Evolutionary conservation across 2,888 invertebrate species (phyloP).

Genomic region (Cinara cedri): DNA sequence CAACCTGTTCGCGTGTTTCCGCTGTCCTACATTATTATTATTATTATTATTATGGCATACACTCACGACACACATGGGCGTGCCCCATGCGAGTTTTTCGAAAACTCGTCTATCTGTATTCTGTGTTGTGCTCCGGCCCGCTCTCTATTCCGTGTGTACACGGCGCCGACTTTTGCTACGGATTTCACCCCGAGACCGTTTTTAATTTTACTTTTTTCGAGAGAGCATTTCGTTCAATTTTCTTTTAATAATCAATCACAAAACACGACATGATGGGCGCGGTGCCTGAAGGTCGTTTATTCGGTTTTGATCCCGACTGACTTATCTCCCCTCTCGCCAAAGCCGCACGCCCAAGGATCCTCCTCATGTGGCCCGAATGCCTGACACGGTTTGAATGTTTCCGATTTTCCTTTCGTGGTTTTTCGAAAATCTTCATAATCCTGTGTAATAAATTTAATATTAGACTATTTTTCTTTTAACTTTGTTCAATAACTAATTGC

Average conservation of each 20-base stretch:
- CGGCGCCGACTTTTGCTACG: background rate
- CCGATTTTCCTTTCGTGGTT: background rate
- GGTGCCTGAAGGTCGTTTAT: constrained; percentile 31
- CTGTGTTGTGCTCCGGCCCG: background rate
- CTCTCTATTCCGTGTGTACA: background rate
- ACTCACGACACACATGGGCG: constrained; percentile 25
- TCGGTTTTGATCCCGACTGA: background rate
- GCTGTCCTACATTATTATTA: constrained; percentile 28
- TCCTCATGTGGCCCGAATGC: too few relatives aligned
- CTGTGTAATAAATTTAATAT: too few relatives aligned
- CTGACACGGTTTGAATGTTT: background rate
- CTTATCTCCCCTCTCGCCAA: background rate
- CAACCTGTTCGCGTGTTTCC: constrained; percentile 39
- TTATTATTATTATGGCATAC: background rate
- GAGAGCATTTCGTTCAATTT: too few relatives aligned
- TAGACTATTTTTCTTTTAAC: too few relatives aligned
- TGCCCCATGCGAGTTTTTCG: constrained; percentile 12
- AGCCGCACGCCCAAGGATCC: too few relatives aligned
- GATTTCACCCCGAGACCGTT: background rate
- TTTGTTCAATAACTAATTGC: too few relatives aligned
- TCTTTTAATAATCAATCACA: background rate
- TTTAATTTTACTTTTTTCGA: background rate
- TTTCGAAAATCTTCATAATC: too few relatives aligned
- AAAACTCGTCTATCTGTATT: background rate
- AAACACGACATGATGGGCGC: constrained; percentile 1